Conservation (phyloP, 2,113 vertebrate genomes). For the Taurulus bubalis region DNA sequence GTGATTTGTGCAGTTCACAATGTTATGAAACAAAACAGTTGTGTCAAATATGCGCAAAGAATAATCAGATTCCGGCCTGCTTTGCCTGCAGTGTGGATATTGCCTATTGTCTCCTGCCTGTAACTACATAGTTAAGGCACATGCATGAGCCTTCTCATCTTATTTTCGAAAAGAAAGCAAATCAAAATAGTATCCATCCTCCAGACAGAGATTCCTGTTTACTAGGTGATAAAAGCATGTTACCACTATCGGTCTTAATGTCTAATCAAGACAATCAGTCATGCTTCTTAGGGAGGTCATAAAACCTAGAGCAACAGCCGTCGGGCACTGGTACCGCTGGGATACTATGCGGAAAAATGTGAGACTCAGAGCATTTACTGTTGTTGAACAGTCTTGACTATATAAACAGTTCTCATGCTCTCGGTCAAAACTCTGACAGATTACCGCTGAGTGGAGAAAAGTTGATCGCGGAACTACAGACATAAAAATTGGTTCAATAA, state of each 20-base stretch:
- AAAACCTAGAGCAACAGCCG: slow-evolving; percentile 1
- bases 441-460: slow-evolving; percentile 17
- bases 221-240: neutral
- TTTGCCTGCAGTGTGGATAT: neutral
- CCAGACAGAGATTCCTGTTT: neutral
- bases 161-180: neutral
- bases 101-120: neutral
- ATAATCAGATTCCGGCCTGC: too few species aligned
- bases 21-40: too few species aligned
- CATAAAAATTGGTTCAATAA: slow-evolving; percentile 26
- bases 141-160: neutral
- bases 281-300: neutral
- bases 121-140: neutral
- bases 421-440: slow-evolving; percentile 18
- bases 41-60: too few species aligned
- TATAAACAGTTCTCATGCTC: slow-evolving; percentile 49
- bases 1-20: too few species aligned
- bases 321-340: slow-evolving; percentile 20
- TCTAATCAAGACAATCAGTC: slow-evolving; percentile 1
- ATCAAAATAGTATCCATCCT: neutral
- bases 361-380: slow-evolving; percentile 27
- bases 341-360: slow-evolving; percentile 12
- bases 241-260: neutral
- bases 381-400: slow-evolving; percentile 19
- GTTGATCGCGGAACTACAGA: slow-evolving; percentile 12